These are phyloP conservation scores for Origma solitaria DNA, from an alignment of 2,113 vertebrate genomes.

Conservation along the genomic window DNA sequence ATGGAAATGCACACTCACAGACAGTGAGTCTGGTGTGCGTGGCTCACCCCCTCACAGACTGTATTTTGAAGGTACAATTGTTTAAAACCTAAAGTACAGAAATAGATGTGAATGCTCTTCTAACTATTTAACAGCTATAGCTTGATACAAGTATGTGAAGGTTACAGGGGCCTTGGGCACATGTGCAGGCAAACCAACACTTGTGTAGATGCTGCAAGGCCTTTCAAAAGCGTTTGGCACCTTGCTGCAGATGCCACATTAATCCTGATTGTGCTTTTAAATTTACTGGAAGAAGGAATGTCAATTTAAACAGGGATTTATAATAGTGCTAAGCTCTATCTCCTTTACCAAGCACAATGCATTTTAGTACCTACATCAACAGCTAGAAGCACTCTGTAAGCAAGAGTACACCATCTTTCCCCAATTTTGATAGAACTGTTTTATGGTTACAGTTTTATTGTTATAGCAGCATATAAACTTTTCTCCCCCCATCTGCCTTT, in stretches of 20 bases:
- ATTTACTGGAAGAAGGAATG: neutral
- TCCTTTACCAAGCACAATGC: neutral
- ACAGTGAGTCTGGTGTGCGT: neutral
- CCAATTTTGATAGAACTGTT: neutral
- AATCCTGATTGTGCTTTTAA: neutral
- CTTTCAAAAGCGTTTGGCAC: neutral
- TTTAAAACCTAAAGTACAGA: neutral
- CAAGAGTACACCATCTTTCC: neutral
- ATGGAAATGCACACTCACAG: accelerated
- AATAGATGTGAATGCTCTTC: neutral
- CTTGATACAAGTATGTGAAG: accelerated
- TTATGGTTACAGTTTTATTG: neutral
- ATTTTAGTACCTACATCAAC: neutral
- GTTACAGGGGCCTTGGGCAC: accelerated
- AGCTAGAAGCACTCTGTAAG: neutral
- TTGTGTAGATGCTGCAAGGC: accelerated
- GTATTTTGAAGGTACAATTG: accelerated
- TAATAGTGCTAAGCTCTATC: accelerated
- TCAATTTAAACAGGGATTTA: neutral
- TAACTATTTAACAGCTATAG: neutral
- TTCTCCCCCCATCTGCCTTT: neutral
- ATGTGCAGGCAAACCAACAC: neutral
- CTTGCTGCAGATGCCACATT: neutral
- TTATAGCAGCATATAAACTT: neutral
- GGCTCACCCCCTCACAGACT: neutral